A percentile compares a stretch with the other conserved stretches of the same genome.
phyloP scores from a whole-genome alignment of 92 coral and sea anemone species.

The Pocillopora grandis region DNA sequence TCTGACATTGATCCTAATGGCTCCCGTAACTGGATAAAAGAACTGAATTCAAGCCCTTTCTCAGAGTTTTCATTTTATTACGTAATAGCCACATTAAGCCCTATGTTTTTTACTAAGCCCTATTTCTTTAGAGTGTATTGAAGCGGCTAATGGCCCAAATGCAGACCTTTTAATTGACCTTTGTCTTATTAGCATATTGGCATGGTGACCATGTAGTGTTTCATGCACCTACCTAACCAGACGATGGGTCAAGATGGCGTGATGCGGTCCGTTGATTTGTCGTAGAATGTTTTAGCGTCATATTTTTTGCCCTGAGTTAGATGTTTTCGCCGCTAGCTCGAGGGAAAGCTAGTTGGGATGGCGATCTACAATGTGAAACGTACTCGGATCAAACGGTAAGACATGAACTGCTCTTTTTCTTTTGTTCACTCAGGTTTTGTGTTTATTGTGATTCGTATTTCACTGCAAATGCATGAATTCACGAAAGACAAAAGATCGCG shows the following conservation, averaged over 20 bases:
- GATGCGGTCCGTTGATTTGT: background rate
- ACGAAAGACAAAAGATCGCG: no score
- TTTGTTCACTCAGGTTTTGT: background rate
- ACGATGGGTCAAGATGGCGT: constrained; percentile 42
- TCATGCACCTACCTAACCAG: background rate
- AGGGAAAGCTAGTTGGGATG: constrained; percentile 81
- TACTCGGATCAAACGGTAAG: constrained; percentile 50
- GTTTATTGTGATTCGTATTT: no score
- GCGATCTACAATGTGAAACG: constrained; percentile 57
- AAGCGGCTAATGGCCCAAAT: background rate
- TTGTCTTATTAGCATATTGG: constrained; percentile 50
- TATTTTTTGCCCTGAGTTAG: constrained; percentile 5
- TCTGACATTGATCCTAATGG: no score
- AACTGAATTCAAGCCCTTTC: no score
- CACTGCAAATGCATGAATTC: no score
- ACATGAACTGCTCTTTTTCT: constrained; percentile 41
- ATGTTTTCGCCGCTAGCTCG: constrained; percentile 88
- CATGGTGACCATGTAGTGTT: constrained; percentile 46
- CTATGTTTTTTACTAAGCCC: no score
- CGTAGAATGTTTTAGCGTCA: no score
- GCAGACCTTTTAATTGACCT: background rate
- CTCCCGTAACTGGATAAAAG: no score
- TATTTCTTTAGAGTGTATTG: background rate
- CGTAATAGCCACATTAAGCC: no score
- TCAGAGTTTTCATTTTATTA: no score